Evolutionary conservation across 2,797 vertebrate genomes (phyloP), one percentile per base, ranked within the genome.

Genomic region (Semotilus atromaculatus): DNA sequence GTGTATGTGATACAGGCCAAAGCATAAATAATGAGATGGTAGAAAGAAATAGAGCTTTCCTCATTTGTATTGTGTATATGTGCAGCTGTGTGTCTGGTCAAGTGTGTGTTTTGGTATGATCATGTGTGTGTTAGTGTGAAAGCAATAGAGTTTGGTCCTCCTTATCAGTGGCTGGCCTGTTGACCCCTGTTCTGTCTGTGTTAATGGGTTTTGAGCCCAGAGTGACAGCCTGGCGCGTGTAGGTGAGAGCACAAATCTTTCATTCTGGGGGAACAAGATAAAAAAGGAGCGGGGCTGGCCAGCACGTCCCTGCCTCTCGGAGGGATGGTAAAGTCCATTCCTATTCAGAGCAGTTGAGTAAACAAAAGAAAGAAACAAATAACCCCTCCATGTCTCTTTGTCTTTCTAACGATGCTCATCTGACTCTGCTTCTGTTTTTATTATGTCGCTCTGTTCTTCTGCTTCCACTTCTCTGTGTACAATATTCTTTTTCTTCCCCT

Each of bases 121-220:
- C 34, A 71, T 26, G 29, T 36, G 86, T 88, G 89, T 90, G 78
- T 88, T 87, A 90, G 88, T 89, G 84, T 89, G 62, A 89, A 88
- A 93, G 89, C 76, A 90, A 91, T 91, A 88, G 87, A 89, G 81
- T 89, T 73, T 87, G 87, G 86, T 67, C 90, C 88, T 89, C 86
- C 75, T 88, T 80, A 85, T 88, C 81, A 86, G 43, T 75, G 7
- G 1, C 80, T 85, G 76, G 81, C 80, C 72, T 80, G 82, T 84
- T 72, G 73, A 82, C 72, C 81, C 43, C 60, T 68, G 55, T 48
- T 75, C 70, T 84, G 81, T 87, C 58, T 21, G 53, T 74, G 79
- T 68, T 83, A 87, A 85, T 81, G 36, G 80, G 71, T 62, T 83
- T 86, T 83, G 80, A 80, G 77, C 75, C 45, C n/a, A 64, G 81